Evolutionary conservation across 1,140 invertebrate genomes (phyloP).

Genomic region (Drosophila guanche): DNA sequence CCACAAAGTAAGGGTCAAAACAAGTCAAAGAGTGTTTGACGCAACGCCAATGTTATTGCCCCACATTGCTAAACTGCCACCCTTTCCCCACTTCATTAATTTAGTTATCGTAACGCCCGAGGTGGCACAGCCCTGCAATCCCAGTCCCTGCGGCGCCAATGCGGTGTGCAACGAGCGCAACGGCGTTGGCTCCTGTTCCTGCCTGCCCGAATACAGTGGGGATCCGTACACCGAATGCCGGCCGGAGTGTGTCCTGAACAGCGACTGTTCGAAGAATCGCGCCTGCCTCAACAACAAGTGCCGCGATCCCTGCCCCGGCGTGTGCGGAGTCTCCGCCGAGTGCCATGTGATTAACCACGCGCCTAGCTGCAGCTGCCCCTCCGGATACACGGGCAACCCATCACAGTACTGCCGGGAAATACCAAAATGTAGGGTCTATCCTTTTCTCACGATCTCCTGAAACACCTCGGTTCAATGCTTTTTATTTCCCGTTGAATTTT

Average conservation of each 20-base stretch:
- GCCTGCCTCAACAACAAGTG: constrained; percentile 89
- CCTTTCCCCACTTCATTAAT: constrained; percentile 5
- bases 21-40: neutral
- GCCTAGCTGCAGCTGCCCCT: constrained; percentile 89
- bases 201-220: constrained; percentile 89
- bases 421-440: constrained; percentile 85
- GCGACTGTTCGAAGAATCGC: constrained; percentile 88
- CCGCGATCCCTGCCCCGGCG: constrained; percentile 88
- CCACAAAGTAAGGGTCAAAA: constrained; percentile 74
- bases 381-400: constrained; percentile 89
- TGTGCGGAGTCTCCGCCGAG: constrained; percentile 89
- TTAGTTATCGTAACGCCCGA: constrained; percentile 83
- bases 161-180: constrained; percentile 91
- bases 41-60: neutral
- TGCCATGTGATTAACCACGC: constrained; percentile 90
- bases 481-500: constrained; percentile 27
- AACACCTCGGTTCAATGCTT: no score
- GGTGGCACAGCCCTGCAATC: constrained; percentile 87
- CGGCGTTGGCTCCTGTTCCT: constrained; percentile 89
- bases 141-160: constrained; percentile 91
- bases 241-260: constrained; percentile 89
- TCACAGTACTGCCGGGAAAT: constrained; percentile 86
- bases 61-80: constrained; percentile 15
- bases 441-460: no score
- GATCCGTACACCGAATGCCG: constrained; percentile 90